Evolutionary conservation across 2,113 vertebrate genomes (phyloP), one percentile per base, ranked within the genome.

Genomic region (Microtus ochrogaster): DNA sequence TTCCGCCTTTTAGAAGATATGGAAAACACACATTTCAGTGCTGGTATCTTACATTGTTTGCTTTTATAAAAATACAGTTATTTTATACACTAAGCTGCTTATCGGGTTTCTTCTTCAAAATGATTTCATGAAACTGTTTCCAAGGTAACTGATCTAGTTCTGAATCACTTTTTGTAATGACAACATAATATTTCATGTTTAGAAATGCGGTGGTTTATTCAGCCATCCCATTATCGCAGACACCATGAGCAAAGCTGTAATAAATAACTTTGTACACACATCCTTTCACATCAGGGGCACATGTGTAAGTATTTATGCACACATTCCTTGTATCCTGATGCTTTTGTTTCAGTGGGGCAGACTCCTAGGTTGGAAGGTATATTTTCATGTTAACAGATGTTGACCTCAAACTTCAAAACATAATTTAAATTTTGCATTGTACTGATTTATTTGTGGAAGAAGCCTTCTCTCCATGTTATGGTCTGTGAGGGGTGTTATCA

Each of bases 41-140:
- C 65, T 95, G 7, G 36, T 49, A 65, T 81, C 58, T 91, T 74
- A 85, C 49, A 85, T 72, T 44, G 73, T 14, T 72, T 94, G 36
- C 41, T 79, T 61, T 92, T 61, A 89, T 44, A 92, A 95, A 93
- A 96, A 78, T 30, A 63, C 5, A 22, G 41, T 3, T 68, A 24
- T 72, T 94, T 68, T n/a, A 30, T 77, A 77, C 47, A 24, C 10
- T n/a, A 68, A 19, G 44, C 16, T 83, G 44, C 30, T 86, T 86
- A 81, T 86, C 36, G 36, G 17, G 73, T 89, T 93, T 91, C 83
- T 85, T 39, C 33, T 86, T 85, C 47, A 93, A 85, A 95, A 92
- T 41, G 65, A 76, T 28, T 28, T 93, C 87, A 66, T 77, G 92
- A 76, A 86, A 78, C 90, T 26, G 74, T 93, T 76, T 89, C 68